Evolutionary conservation across 2,888 invertebrate species (phyloP).

Genomic region (Onthophagus sagittarius): DNA sequence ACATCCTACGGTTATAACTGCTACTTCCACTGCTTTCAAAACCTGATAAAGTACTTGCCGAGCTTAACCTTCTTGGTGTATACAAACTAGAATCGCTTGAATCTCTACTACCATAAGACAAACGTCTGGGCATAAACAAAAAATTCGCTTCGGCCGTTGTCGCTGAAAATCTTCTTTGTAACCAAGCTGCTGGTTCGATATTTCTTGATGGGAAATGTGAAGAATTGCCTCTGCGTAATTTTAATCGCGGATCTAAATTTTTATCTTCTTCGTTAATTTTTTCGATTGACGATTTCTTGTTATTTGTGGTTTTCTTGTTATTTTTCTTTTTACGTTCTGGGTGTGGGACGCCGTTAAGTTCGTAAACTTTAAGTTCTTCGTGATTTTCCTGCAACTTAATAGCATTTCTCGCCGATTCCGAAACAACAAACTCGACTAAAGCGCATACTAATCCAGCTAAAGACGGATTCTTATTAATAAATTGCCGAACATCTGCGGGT

Average conservation of each 20-base stretch:
- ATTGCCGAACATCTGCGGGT: slow-evolving; percentile 86
- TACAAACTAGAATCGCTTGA: slow-evolving; percentile 63
- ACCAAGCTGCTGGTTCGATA: slow-evolving; percentile 60
- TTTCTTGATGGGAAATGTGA: slow-evolving; percentile 51
- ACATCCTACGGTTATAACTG: slow-evolving; percentile 52
- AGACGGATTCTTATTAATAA: slow-evolving; percentile 86
- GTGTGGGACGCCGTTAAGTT: slow-evolving; percentile 67
- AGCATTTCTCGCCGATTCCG: slow-evolving; percentile 80
- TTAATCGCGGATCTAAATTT: slow-evolving; percentile 45
- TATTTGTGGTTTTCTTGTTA: slow-evolving; percentile 54
- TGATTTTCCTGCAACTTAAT: slow-evolving; percentile 63
- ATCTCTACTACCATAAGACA: slow-evolving; percentile 60
- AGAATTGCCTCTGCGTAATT: slow-evolving; percentile 48
- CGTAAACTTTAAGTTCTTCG: slow-evolving; percentile 66
- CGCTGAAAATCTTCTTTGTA: slow-evolving; percentile 60
- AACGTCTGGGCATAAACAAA: slow-evolving; percentile 55
- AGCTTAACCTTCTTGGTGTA: slow-evolving; percentile 52
- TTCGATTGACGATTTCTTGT: slow-evolving; percentile 31
- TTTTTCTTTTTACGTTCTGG: slow-evolving; percentile 71
- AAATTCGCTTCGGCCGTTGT: slow-evolving; percentile 61
- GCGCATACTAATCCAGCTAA: slow-evolving; percentile 84
- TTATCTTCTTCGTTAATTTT: slow-evolving; percentile 54
- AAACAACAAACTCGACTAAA: slow-evolving; percentile 85
- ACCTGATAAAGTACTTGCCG: slow-evolving; percentile 59
- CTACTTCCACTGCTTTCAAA: slow-evolving; percentile 46